Evolutionary conservation across 2,113 vertebrate genomes (phyloP), one percentile per base, ranked within the genome.

Genomic region (Tautogolabrus adspersus): DNA sequence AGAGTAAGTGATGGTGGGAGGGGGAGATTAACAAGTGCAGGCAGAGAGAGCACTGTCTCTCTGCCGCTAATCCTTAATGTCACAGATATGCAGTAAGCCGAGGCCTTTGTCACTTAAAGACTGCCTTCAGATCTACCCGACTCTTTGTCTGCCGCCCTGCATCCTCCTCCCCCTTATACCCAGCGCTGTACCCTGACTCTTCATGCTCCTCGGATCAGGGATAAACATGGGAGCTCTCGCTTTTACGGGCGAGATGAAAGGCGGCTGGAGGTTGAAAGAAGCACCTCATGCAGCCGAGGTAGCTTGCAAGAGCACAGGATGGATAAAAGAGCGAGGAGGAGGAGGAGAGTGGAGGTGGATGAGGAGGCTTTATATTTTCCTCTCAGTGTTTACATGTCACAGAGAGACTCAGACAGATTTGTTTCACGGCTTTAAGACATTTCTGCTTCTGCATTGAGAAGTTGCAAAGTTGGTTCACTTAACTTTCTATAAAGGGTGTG

Each of bases 61-160:
- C 82, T 73, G 77, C 67, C 47, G n/a, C 84, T 92, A 92, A 93
- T 91, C 91, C 88, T 82, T 89, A 89, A 89, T 88, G 91, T 91
- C 90, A 91, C 89, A 90, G 89, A 92, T 91, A 87, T 72, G 72
- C 72, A 13, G 81, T 89, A 85, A 87, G 51, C 89, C 57, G 68
- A 66, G 80, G 81, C 82, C 83, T 91, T 90, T 88, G 86, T 86
- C 77, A 74, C 76, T 85, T 87, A 88, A 89, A 89, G 77, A 82
- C 89, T 87, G 79, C 62, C 66, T 89, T 91, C 81, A 83, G 85
- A 91, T 90, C 88, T 77, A 87, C 75, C 81, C 81, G 23, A 56
- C 79, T 80, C 83, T 85, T 88, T 89, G 88, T 89, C 66, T 87
- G 76, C 62, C 0, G 26, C 77, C 2, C 23, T 66, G 78, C 87